Base-by-base conservation (phyloP, 2,888 invertebrate genomes). In the Liodrosophila aerea region DNA sequence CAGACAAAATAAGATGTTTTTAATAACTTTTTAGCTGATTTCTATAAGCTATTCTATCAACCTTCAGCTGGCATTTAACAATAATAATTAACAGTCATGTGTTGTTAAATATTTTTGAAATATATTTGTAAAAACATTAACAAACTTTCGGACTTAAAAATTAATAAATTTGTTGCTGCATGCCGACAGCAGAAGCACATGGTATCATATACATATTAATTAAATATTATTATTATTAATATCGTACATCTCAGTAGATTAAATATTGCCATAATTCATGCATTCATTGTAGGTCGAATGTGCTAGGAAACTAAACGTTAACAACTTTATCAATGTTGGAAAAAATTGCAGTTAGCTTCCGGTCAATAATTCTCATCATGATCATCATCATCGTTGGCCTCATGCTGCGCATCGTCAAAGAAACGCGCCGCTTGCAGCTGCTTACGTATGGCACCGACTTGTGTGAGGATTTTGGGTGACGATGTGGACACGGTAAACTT, bases 401-500 rank as follows among this genome's bases (percentile, higher is more conserved):
- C 65, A 22, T 52, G 66, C 29, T 54, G 54, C 13, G 60, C 61
- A 56, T 63, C 65, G 7, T 69, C 73, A 44, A 53, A 69, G 58
- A 94, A 84, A 84, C 93, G 93, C 57, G 94, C 93, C 37, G 93
- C 89, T 71, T 94, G 94, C 74, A 94, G 78, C 74, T 94, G 94
- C 73, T 93, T 91, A 34, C 93, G 88, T 54, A 94, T 93, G 9
- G 94, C 93, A 0, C 94, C 94, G 31, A 94, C 87, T 83, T 94
- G 94, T 0, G 94, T 94, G 63, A 94, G 77, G 58, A 94, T 93
- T 50, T 92, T 85, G 1, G 89, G 89, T 7, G 88, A 87, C 40
- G 73, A 76, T 1, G 76, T 64, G 12, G 89, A 87, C 44, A 89
- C 76, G 0, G 78, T 85, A 31, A 86, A 85, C 60, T 88, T 89